Base-by-base conservation (phyloP, 2,888 invertebrate genomes). In the Agriopis aurantiaria region DNA sequence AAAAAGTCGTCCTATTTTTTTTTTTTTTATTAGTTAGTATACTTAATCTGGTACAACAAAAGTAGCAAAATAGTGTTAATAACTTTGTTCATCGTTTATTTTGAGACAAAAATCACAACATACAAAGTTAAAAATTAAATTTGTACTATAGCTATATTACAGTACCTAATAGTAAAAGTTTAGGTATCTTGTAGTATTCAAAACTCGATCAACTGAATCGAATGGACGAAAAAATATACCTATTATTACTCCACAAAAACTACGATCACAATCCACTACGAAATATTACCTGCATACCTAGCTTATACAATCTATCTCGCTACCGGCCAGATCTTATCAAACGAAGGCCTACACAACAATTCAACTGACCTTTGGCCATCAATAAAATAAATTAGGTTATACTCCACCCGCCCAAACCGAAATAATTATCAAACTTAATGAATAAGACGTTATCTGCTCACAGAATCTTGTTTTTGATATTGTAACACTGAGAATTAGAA, bases 371-470 rank as follows among this genome's bases (percentile, higher is more conserved):
- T 77, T 77, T 75, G 75, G 73, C 74, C 73, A 76, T 76, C 75
- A 76, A 76, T 76, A 78, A 76, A 76, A 76, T 74, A 69, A 77
- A 75, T 76, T 75, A 71, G 73, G 77, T 72, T 75, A 73, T 71
- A 65, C 70, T 63, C 68, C 57, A 74, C 70, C 77, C 70, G 78
- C 75, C 80, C 75, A 79, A 77, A 78, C 74, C 73, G 69, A 79
- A 83, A 82, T 83, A 82, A 85, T 84, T 84, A 84, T 74, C 78
- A 77, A 78, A 73, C 74, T 77, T 82, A 84, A 84, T 84, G 81
- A 85, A 83, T 81, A 82, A 82, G 80, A 82, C 82, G 78, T 79
- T 85, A 85, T 82, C 83, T 78, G 66, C 61, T 74, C 78, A 73
- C 74, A 75, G 75, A 79, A 85, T 86, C 83, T 76, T 78, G 80